These are phyloP conservation scores for Synaphobranchus kaupii DNA, from an alignment of 2,797 vertebrate species.

Conservation along the genomic window DNA sequence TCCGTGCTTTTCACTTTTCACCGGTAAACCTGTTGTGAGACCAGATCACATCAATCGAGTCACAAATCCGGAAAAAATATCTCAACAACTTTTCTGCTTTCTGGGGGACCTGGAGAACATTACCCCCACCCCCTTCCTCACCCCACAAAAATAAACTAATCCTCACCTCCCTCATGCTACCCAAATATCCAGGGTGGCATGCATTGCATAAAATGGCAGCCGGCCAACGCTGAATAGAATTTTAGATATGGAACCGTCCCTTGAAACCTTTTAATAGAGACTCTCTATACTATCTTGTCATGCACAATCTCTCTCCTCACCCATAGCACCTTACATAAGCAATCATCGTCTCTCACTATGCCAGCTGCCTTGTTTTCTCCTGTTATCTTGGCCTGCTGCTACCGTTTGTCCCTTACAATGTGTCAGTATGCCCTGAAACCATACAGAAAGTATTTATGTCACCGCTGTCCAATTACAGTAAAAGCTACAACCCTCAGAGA, in stretches of 20 bases:
- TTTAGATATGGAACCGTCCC: not conserved
- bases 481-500: not conserved
- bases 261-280: not conserved
- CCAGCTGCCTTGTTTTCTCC: not conserved
- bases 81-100: not conserved
- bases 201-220: not conserved
- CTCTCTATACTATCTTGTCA: constrained; percentile 1
- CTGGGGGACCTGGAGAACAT: not conserved
- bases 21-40: not conserved
- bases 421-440: not conserved
- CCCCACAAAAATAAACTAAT: not conserved
- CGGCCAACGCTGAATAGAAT: not conserved
- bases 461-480: too few relatives aligned
- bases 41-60: not conserved
- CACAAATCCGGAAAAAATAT: not conserved
- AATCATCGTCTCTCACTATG: not conserved
- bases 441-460: too few relatives aligned
- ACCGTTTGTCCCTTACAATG: not conserved
- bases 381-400: not conserved
- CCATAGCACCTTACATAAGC: not conserved
- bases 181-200: not conserved
- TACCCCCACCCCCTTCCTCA: not conserved
- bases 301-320: not conserved
- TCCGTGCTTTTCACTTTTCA: not conserved
- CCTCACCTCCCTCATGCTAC: not conserved